These are phyloP conservation scores for Lasioglossum marginatum DNA, from an alignment of 2,888 invertebrate genomes.

Conservation along the genomic window DNA sequence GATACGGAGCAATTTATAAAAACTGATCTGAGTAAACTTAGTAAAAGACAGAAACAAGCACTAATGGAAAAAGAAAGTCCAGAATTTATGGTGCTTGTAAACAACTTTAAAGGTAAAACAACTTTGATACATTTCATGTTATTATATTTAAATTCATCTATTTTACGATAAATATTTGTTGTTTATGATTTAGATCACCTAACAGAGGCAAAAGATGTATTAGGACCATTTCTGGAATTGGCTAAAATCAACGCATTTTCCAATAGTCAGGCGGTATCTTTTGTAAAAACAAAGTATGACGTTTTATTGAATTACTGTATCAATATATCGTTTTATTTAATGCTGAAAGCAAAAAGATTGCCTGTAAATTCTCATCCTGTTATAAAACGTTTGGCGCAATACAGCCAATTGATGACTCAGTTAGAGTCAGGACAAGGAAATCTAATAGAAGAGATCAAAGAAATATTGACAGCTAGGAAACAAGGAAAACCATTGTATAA, in stretches of 20 bases:
- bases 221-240: slow-evolving; percentile 89
- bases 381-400: slow-evolving; percentile 92
- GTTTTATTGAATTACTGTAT: slow-evolving; percentile 92
- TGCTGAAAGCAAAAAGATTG: slow-evolving; percentile 91
- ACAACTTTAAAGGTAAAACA: slow-evolving; percentile 90
- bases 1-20: slow-evolving; percentile 87
- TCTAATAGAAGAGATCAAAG: slow-evolving; percentile 89
- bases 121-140: slow-evolving; percentile 64
- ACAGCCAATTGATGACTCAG: slow-evolving; percentile 91
- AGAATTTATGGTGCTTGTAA: slow-evolving; percentile 91
- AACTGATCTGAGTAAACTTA: slow-evolving; percentile 91
- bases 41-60: slow-evolving; percentile 90
- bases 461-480: slow-evolving; percentile 86
- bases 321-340: slow-evolving; percentile 94
- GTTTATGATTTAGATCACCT: slow-evolving; percentile 84
- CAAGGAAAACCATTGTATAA: slow-evolving; percentile 83
- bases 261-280: slow-evolving; percentile 89
- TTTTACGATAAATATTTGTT: slow-evolving; percentile 3
- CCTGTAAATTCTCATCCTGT: slow-evolving; percentile 95
- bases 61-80: slow-evolving; percentile 94
- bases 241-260: slow-evolving; percentile 87
- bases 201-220: slow-evolving; percentile 87
- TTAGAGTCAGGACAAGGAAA: slow-evolving; percentile 89
- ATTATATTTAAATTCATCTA: not conserved
- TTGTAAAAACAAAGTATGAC: slow-evolving; percentile 89